These are phyloP conservation scores for Myotis yumanensis DNA, from an alignment of 2,113 vertebrate genomes.

Conservation along the genomic window DNA sequence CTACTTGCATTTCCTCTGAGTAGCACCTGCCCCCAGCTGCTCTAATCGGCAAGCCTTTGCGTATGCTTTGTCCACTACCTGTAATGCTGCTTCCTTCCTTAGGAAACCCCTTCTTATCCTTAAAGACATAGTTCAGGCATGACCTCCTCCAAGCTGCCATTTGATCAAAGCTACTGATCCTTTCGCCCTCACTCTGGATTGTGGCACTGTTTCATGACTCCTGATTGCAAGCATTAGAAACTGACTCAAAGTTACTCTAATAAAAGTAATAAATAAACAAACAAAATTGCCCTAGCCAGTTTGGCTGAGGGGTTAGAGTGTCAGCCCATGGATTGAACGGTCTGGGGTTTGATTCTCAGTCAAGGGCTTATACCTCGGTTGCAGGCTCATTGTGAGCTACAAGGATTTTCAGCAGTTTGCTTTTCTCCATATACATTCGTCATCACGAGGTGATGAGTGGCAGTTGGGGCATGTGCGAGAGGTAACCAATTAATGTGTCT, in stretches of 20 bases:
- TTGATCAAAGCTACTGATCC: not conserved
- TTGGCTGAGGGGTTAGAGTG: too few relatives aligned
- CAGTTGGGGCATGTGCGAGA: too few relatives aligned
- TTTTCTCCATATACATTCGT: too few relatives aligned
- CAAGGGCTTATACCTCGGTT: too few relatives aligned
- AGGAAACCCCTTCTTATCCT: not conserved
- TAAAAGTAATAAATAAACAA: not conserved
- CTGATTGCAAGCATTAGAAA: not conserved
- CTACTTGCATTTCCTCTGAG: conserved; percentile 30
- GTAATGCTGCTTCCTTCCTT: not conserved
- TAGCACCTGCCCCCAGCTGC: not conserved
- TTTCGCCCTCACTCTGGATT: not conserved
- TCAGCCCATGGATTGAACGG: too few relatives aligned
- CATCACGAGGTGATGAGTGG: too few relatives aligned
- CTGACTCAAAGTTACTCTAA: not conserved
- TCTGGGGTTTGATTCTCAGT: too few relatives aligned
- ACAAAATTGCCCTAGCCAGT: not conserved
- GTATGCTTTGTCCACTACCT: not conserved
- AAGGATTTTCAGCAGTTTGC: too few relatives aligned
- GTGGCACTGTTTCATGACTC: not conserved
- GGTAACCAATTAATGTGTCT: too few relatives aligned
- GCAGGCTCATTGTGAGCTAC: too few relatives aligned
- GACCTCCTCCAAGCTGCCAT: not conserved
- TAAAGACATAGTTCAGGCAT: not conserved
- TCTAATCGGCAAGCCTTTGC: not conserved